These are phyloP conservation scores for Drosophila paranaensis DNA, from an alignment of 2,888 invertebrate genomes.

Conservation along the genomic window DNA sequence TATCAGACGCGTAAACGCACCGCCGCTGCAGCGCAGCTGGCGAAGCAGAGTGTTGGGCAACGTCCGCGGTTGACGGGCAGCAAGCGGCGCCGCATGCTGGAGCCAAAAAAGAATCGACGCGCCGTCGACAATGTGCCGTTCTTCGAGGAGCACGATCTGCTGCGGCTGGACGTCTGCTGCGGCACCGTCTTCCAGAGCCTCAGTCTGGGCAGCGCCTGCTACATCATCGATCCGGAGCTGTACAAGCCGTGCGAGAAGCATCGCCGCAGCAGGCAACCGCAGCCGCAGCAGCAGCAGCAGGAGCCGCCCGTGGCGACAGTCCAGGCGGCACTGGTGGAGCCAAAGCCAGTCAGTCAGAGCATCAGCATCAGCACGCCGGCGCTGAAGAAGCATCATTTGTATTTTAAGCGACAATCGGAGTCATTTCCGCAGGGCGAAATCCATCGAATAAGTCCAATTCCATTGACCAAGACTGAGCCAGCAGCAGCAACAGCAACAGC, in stretches of 20 bases:
- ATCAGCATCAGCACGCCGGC: conserved; percentile 66
- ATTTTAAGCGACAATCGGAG: conserved; percentile 83
- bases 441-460: conserved; percentile 79
- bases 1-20: conserved; percentile 75
- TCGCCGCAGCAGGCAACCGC: conserved; percentile 32
- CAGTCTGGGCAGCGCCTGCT: conserved; percentile 58
- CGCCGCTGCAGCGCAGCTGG: conserved; percentile 64
- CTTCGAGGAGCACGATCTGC: conserved; percentile 81
- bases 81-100: conserved; percentile 78
- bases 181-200: conserved; percentile 75
- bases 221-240: conserved; percentile 81
- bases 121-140: conserved; percentile 75
- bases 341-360: conserved; percentile 27
- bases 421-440: conserved; percentile 80
- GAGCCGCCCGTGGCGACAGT: conserved; percentile 28
- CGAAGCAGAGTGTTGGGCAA: conserved; percentile 25
- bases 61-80: conserved; percentile 61
- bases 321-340: conserved; percentile 17
- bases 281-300: conserved; percentile 23
- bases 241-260: conserved; percentile 82
- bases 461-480: conserved; percentile 78
- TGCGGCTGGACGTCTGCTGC: conserved; percentile 82
- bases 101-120: conserved; percentile 78
- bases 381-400: conserved; percentile 84
- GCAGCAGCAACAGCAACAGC: conserved; percentile 32